Conservation (phyloP, 30 jellyfish, hydroid and myxozoan species). For the Nemopilema nomurai region DNA sequence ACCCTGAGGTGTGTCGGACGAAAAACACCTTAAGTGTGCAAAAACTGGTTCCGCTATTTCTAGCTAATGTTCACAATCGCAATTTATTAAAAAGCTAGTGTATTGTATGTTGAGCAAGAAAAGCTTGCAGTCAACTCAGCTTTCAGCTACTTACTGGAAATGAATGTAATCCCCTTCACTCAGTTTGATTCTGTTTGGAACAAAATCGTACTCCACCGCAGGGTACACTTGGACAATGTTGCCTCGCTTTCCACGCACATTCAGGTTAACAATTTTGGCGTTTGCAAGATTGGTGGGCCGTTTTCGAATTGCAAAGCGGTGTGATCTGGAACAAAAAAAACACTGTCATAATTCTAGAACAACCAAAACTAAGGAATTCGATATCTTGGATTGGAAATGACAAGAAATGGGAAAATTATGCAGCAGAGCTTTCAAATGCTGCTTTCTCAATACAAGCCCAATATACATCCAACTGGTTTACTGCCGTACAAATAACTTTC, state of each 20-base stretch:
- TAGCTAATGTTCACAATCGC: no score
- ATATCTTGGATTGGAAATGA: not conserved
- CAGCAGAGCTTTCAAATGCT: no score
- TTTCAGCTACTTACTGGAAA: conserved; percentile 76
- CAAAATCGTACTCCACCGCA: conserved; percentile 96
- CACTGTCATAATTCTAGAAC: not conserved
- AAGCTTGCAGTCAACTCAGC: no score
- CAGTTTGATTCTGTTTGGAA: conserved; percentile 72
- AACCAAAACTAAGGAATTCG: no score
- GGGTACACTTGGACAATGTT: conserved; percentile 97
- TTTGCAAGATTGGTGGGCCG: conserved; percentile 64
- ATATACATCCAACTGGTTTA: no score
- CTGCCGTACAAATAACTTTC: no score
- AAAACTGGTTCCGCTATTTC: no score
- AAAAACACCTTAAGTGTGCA: no score
- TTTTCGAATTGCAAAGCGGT: conserved; percentile 74
- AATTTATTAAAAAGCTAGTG: no score
- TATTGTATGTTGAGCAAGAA: no score
- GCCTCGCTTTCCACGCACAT: conserved; percentile 99
- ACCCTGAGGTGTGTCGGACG: no score
- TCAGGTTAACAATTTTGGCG: conserved; percentile 70
- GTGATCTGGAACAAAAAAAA: conserved; percentile 62
- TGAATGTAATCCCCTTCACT: conserved; percentile 77
- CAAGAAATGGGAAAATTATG: not conserved
- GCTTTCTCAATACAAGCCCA: no score